A percentile compares a stretch with the other conserved stretches of the same genome.
These are phyloP conservation scores for Plebejus argus DNA, from an alignment of 2,888 invertebrate genomes.

Conservation along the genomic window DNA sequence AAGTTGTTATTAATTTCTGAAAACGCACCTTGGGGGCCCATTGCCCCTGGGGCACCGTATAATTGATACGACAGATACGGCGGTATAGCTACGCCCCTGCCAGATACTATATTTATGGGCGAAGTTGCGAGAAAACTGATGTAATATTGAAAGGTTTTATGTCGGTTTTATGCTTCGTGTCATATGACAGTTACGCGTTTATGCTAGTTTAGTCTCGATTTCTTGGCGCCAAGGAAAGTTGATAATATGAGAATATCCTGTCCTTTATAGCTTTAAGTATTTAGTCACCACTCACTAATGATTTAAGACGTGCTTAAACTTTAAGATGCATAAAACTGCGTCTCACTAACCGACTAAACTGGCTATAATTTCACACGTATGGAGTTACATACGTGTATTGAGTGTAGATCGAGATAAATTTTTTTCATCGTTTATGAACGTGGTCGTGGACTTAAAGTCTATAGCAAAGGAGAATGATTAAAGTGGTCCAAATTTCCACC, in stretches of 20 bases:
- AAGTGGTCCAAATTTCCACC: no score
- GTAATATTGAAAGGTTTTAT: neutral
- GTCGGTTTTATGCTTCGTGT: neutral
- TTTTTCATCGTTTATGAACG: neutral
- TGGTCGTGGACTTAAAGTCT: no score
- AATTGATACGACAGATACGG: no score
- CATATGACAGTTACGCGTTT: slow-evolving; percentile 2
- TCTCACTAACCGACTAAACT: neutral
- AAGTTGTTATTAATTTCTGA: no score
- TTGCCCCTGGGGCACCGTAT: no score
- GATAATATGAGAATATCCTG: slow-evolving; percentile 21
- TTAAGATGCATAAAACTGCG: neutral
- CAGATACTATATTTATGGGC: neutral
- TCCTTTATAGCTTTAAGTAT: slow-evolving; percentile 6
- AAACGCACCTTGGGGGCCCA: no score
- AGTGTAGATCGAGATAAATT: no score
- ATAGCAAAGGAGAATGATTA: no score
- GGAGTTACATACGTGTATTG: neutral
- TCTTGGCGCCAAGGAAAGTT: slow-evolving; percentile 16
- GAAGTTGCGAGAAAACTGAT: neutral
- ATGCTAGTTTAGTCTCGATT: slow-evolving; percentile 8
- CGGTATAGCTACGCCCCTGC: neutral
- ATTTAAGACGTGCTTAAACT: slow-evolving; percentile 7
- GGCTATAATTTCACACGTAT: slow-evolving; percentile 3
- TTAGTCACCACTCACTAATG: neutral